Conservation (phyloP, 2,113 vertebrate species). For the Kryptolebias marmoratus region DNA sequence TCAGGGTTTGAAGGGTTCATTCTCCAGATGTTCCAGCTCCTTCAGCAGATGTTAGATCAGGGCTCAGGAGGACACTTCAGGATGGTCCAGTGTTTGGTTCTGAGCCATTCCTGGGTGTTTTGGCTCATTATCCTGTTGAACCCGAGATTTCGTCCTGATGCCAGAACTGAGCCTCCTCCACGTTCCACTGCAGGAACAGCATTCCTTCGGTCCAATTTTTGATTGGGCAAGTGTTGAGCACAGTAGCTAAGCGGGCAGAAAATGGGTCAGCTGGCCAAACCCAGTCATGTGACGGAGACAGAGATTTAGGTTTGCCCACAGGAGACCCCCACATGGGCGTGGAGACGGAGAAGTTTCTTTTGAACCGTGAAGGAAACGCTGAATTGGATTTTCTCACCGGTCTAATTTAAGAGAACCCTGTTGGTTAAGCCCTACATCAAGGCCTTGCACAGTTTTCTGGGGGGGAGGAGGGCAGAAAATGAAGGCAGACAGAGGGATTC, state of each 20-base stretch:
- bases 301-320: slow-evolving; percentile 28
- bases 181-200: too few species aligned
- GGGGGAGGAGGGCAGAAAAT: background rate
- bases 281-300: slow-evolving; percentile 33
- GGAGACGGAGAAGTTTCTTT: slow-evolving; percentile 4
- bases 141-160: too few species aligned
- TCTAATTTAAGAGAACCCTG: slow-evolving; percentile 59
- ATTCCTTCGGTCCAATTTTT: background rate
- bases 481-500: slow-evolving; percentile 47
- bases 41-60: too few species aligned
- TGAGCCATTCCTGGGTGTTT: too few species aligned
- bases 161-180: too few species aligned
- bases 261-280: slow-evolving; percentile 59
- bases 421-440: slow-evolving; percentile 58
- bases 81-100: too few species aligned
- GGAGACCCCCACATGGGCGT: slow-evolving; percentile 13
- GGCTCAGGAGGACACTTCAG: too few species aligned
- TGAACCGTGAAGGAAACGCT: slow-evolving; percentile 47
- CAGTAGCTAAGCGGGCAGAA: slow-evolving; percentile 37
- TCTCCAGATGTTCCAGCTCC: too few species aligned
- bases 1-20: too few species aligned
- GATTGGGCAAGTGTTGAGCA: background rate
- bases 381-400: slow-evolving; percentile 45
- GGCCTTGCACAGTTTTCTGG: slow-evolving; percentile 25
- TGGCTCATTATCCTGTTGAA: too few species aligned